These are phyloP conservation scores for Drosophila conformis DNA, from an alignment of 2,888 invertebrate species.

Conservation along the genomic window DNA sequence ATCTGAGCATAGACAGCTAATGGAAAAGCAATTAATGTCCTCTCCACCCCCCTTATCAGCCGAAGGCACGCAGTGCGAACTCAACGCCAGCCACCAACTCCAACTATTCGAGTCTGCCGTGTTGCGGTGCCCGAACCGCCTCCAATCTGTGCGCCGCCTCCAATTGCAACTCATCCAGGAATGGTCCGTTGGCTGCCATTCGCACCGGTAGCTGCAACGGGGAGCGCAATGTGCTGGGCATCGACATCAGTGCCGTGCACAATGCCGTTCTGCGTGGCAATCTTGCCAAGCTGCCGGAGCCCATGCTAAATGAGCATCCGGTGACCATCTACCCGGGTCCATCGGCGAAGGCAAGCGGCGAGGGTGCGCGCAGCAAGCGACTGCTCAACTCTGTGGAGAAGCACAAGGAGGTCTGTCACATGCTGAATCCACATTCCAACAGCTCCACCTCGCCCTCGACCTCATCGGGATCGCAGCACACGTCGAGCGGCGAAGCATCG, in stretches of 20 bases:
- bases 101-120: constrained; percentile 85
- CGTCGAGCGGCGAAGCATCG: constrained; percentile 72
- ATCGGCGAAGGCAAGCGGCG: constrained; percentile 55
- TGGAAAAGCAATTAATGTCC: constrained; percentile 59
- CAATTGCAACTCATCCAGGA: constrained; percentile 51
- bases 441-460: constrained; percentile 73
- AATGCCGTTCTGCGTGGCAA: constrained; percentile 85
- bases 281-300: constrained; percentile 84
- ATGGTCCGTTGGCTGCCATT: constrained; percentile 47
- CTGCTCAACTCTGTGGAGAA: constrained; percentile 88
- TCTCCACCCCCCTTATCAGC: constrained; percentile 63
- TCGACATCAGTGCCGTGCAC: constrained; percentile 85
- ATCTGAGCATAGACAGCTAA: constrained; percentile 9
- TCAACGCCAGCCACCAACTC: constrained; percentile 81
- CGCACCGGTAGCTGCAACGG: constrained; percentile 82
- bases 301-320: constrained; percentile 87
- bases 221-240: constrained; percentile 84
- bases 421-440: constrained; percentile 78
- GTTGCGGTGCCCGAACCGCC: constrained; percentile 79
- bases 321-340: constrained; percentile 89
- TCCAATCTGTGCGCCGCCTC: constrained; percentile 52
- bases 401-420: constrained; percentile 92
- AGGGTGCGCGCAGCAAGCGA: constrained; percentile 67
- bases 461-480: constrained; percentile 68
- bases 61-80: constrained; percentile 81